phyloP scores from a whole-genome alignment of 2,888 invertebrate species.

The Apamea monoglypha region DNA sequence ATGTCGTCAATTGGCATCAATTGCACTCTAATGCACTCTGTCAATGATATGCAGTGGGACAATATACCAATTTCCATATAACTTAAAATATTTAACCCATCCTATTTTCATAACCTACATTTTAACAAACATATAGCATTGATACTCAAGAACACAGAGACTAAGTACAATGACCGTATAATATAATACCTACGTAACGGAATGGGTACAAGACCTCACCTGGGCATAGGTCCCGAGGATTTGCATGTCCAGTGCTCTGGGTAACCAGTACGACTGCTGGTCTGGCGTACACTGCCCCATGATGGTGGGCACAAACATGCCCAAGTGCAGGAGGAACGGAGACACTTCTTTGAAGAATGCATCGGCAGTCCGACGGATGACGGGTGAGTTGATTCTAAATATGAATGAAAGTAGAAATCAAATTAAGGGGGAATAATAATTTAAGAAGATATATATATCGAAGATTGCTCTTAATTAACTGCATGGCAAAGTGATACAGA shows the following conservation, averaged over 20 bases:
- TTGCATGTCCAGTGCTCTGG: slow-evolving; percentile 93
- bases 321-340: slow-evolving; percentile 94
- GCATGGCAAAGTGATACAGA: neutral
- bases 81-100: too few relatives aligned
- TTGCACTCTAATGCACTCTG: neutral
- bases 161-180: neutral
- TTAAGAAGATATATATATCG: neutral
- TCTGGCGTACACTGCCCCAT: slow-evolving; percentile 96
- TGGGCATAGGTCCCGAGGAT: slow-evolving; percentile 98
- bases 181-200: neutral
- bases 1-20: neutral
- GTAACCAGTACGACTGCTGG: slow-evolving; percentile 96
- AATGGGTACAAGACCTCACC: slow-evolving; percentile 80
- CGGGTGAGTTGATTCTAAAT: slow-evolving; percentile 69
- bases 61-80: neutral
- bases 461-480: neutral
- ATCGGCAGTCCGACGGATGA: slow-evolving; percentile 78
- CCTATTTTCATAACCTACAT: neutral
- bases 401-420: neutral
- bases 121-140: neutral
- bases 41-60: neutral
- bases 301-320: slow-evolving; percentile 97
- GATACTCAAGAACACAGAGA: neutral
- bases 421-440: neutral
- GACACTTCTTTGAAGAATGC: slow-evolving; percentile 93